Evolutionary conservation across 2,888 invertebrate genomes (phyloP).

Genomic region (Frankliniella fusca): DNA sequence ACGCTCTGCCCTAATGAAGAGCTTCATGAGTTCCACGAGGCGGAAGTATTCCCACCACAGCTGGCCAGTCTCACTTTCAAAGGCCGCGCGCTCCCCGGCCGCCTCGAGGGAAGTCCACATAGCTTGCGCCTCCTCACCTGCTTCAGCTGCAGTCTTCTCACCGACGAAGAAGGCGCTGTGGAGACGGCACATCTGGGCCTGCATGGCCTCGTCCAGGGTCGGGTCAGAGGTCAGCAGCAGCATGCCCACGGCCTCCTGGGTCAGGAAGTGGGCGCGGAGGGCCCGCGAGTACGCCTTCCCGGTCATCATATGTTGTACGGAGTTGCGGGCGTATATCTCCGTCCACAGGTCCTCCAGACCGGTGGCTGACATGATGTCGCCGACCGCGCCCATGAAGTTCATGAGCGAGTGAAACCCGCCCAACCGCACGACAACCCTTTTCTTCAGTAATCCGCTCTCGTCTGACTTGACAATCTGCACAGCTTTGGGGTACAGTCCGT

Average conservation of each 20-base stretch:
- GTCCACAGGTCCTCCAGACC: constrained; percentile 44
- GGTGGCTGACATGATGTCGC: constrained; percentile 45
- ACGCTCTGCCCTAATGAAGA: constrained; percentile 39
- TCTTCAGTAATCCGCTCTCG: constrained; percentile 33
- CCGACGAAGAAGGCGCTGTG: neutral
- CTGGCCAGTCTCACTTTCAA: neutral
- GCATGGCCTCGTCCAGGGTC: neutral
- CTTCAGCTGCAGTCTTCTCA: too few relatives aligned
- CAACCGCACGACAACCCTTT: constrained; percentile 40
- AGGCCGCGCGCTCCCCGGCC: too few relatives aligned
- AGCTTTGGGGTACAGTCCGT: constrained; percentile 43
- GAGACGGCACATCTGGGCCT: neutral
- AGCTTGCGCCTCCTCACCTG: neutral
- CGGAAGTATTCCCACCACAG: neutral
- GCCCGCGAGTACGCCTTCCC: constrained; percentile 43
- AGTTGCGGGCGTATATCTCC: constrained; percentile 42
- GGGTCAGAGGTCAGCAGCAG: constrained; percentile 32
- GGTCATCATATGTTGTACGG: constrained; percentile 41
- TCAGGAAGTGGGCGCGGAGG: constrained; percentile 41
- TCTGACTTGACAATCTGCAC: constrained; percentile 41
- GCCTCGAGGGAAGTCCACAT: neutral
- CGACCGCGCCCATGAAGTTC: constrained; percentile 45
- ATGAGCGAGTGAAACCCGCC: constrained; percentile 44
- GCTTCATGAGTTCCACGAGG: neutral
- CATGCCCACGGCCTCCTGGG: constrained; percentile 38